Evolutionary conservation across 2,113 vertebrate species (phyloP).

Genomic region (Sebastes fasciatus): DNA sequence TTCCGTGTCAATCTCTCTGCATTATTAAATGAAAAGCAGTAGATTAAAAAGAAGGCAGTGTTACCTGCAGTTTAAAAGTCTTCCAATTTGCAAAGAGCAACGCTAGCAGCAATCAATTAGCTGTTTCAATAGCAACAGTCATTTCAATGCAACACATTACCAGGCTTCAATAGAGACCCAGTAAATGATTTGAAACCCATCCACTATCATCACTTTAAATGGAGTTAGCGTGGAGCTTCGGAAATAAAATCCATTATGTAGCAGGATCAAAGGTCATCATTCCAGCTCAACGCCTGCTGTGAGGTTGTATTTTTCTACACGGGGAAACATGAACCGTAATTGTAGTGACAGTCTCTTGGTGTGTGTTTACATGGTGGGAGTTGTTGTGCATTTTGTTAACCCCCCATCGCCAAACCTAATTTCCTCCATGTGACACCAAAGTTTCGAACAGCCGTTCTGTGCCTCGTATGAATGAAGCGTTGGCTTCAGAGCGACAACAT

Average conservation of each 20-base stretch:
- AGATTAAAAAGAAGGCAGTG: background rate
- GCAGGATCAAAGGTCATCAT: slow-evolving; percentile 25
- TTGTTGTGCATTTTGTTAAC: no score
- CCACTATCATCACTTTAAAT: slow-evolving; percentile 33
- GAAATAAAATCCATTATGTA: slow-evolving; percentile 27
- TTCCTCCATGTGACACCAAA: slow-evolving; percentile 1
- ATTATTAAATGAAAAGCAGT: slow-evolving; percentile 2
- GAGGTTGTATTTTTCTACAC: background rate
- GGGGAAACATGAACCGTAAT: background rate
- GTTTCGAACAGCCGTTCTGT: slow-evolving; percentile 3
- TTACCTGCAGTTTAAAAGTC: slow-evolving; percentile 15
- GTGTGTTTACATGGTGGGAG: slow-evolving; percentile 15
- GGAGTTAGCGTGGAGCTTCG: background rate
- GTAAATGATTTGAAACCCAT: slow-evolving; percentile 39
- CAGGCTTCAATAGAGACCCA: slow-evolving; percentile 13
- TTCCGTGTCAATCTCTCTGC: background rate
- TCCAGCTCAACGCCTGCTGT: background rate
- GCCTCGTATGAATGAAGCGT: background rate
- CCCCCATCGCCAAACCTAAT: slow-evolving; percentile 29
- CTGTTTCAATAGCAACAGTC: slow-evolving; percentile 7
- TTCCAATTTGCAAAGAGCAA: slow-evolving; percentile 15
- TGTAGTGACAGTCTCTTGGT: background rate
- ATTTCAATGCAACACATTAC: slow-evolving; percentile 11
- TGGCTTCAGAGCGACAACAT: slow-evolving; percentile 8
- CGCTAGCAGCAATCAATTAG: slow-evolving; percentile 9